Conservation (phyloP, 2,797 vertebrate genomes). For the Echeneis naucrates region DNA sequence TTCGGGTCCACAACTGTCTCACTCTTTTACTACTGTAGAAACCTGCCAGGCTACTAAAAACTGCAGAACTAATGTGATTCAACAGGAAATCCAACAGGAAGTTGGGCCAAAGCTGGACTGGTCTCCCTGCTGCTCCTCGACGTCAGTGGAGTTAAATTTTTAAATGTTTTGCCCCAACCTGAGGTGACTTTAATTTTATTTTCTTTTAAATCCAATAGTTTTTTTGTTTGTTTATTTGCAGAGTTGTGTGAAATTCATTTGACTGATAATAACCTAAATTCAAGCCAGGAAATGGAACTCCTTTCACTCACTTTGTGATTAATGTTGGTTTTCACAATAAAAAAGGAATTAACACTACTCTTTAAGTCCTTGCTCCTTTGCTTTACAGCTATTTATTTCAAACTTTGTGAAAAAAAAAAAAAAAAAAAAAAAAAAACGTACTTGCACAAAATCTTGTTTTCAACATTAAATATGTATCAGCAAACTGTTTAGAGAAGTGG, state of each 20-base stretch:
- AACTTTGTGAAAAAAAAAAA: conserved; percentile 64
- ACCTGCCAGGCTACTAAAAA: conserved; percentile 64
- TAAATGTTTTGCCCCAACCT: conserved; percentile 58
- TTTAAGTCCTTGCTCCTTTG: conserved; percentile 60
- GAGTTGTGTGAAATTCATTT: conserved; percentile 73
- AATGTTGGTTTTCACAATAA: conserved; percentile 62
- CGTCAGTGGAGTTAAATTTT: conserved; percentile 57
- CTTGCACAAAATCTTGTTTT: conserved; percentile 69
- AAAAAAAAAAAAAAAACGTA: too few species aligned
- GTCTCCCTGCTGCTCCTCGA: conserved; percentile 32
- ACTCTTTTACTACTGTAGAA: conserved; percentile 78
- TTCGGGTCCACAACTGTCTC: conserved; percentile 72
- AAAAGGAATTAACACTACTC: conserved; percentile 35
- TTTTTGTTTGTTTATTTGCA: too few species aligned
- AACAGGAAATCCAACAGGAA: conserved; percentile 35
- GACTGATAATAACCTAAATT: conserved; percentile 64
- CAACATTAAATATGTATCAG: conserved; percentile 62
- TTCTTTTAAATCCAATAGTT: conserved; percentile 54
- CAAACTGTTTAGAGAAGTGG: conserved; percentile 57
- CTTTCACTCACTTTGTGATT: conserved; percentile 67
- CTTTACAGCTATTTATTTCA: conserved; percentile 83
- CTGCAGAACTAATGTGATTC: conserved; percentile 61
- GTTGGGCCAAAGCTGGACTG: conserved; percentile 47
- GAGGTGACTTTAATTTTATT: conserved; percentile 56
- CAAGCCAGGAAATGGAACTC: conserved; percentile 48